A percentile compares a stretch with the other conserved stretches of the same genome.
These are phyloP conservation scores for Melanocharis versteri DNA, from an alignment of 2,113 vertebrate species.

Conservation along the genomic window DNA sequence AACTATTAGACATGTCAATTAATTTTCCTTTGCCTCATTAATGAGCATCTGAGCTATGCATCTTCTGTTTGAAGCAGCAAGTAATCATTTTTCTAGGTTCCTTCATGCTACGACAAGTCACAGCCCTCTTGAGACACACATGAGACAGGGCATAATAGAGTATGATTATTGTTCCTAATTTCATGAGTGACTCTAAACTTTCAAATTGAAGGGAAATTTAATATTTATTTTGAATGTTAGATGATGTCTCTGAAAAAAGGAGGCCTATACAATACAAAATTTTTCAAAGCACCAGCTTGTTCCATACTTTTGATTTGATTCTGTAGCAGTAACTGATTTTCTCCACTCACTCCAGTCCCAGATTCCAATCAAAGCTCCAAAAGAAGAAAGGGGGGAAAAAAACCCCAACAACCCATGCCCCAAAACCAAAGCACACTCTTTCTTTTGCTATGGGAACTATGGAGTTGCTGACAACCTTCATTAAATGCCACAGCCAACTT, in stretches of 20 bases:
- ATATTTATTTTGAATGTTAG: conserved; percentile 22
- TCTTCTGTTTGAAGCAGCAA: conserved; percentile 42
- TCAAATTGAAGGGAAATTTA: conserved; percentile 19
- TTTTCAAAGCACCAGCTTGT: not conserved
- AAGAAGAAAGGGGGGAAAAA: not conserved
- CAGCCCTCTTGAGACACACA: not conserved
- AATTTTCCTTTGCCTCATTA: conserved; percentile 57
- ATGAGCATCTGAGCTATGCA: conserved; percentile 37
- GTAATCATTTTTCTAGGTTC: conserved; percentile 36
- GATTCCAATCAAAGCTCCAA: not conserved
- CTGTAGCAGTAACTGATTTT: not conserved
- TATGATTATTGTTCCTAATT: conserved; percentile 26
- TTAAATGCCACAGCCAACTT: conserved; percentile 29
- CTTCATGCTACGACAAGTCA: conserved; percentile 42
- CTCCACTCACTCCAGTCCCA: not conserved
- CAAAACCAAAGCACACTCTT: not conserved
- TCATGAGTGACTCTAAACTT: conserved; percentile 10
- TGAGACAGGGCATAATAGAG: not conserved
- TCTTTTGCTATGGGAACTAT: conserved; percentile 22
- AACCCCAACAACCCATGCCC: fast-evolving
- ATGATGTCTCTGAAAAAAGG: not conserved
- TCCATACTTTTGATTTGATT: not conserved
- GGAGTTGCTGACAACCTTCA: conserved; percentile 10
- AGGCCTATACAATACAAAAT: not conserved
- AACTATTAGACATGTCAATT: conserved; percentile 44